Evolutionary conservation across 2,888 invertebrate genomes (phyloP).

Genomic region (Carcina quercana): DNA sequence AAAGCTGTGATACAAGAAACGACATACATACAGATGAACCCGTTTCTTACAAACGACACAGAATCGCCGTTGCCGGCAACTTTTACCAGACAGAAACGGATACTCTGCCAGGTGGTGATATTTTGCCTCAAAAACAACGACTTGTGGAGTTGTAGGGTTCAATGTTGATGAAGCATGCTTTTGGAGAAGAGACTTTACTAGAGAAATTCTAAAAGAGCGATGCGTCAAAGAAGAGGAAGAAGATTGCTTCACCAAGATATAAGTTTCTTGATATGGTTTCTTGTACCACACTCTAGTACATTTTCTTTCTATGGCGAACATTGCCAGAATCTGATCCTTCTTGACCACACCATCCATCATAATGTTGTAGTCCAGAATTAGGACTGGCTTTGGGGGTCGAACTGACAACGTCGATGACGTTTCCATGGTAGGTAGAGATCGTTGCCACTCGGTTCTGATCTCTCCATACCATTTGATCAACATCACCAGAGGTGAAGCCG

Average conservation of each 20-base stretch:
- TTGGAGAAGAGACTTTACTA: conserved; percentile 6
- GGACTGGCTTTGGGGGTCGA: neutral
- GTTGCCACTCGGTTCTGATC: conserved; percentile 9
- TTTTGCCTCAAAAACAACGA: no score
- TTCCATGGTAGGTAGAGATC: conserved; percentile 12
- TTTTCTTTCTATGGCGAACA: conserved; percentile 12
- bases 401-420: conserved; percentile 5
- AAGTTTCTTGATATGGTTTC: no score
- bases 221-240: conserved; percentile 12
- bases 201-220: no score
- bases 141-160: neutral
- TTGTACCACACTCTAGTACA: conserved; percentile 12
- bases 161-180: conserved; percentile 4
- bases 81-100: conserved; percentile 6
- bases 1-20: no score
- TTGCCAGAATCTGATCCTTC: conserved; percentile 13
- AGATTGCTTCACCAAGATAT: no score
- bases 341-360: conserved; percentile 14
- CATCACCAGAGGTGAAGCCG: conserved; percentile 14
- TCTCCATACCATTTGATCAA: conserved; percentile 12
- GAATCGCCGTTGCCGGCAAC: conserved; percentile 4
- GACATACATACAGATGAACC: no score
- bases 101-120: conserved; percentile 7
- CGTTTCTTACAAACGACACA: conserved; percentile 15
- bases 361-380: conserved; percentile 9